Base-by-base conservation (phyloP, 1,140 invertebrate species). In the Hyphantria cunea region DNA sequence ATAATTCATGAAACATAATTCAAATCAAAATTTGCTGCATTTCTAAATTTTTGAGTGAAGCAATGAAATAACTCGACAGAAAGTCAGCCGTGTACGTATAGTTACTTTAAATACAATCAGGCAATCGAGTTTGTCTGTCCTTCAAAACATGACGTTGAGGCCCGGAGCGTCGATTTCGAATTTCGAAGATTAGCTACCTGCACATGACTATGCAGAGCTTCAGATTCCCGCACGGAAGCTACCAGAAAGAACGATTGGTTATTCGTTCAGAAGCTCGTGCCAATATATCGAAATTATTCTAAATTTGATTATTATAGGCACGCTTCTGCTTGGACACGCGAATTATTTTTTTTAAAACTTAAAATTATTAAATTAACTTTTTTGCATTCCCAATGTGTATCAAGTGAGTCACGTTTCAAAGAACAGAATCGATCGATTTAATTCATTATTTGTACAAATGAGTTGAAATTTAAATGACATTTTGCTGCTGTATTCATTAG, bases 181-280 rank as follows among this genome's bases (percentile, higher is more conserved):
- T 15, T 56, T 31, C 41, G 17, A 48, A 41, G 44, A 58, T 49
- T 58, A 58, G 55, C 55, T 58, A 58, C 55, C 45, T 51, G 32
- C 45, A 39, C 52, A 63, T 58, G 39, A 56, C 37, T 39, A 39
- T 39, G 6, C 6, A 3, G 6, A 44, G 13, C 49, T 55, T 65
- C 32, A 67, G 66, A 80, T 78, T 73, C 72, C 60, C 48, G 62
- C 78, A 81, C 76, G 79, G 76, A 75, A 80, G 75, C 75, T 50
- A 12, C 14, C 37, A 55, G 49, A 51, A 66, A 64, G 50, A 33
- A 37, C 31, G 33, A 55, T 49, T 56, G 51, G 59, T 49, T 60
- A n/a, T 33, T 64, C 52, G 55, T 55, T 61, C 56, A 69, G 70
- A 62, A 73, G 70, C 70, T 66, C 70, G 70, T 69, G 70, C 67